A percentile compares a stretch with the other conserved stretches of the same genome.
Conservation (phyloP, 2,888 invertebrate genomes). For the Malthinus flaveolus region DNA sequence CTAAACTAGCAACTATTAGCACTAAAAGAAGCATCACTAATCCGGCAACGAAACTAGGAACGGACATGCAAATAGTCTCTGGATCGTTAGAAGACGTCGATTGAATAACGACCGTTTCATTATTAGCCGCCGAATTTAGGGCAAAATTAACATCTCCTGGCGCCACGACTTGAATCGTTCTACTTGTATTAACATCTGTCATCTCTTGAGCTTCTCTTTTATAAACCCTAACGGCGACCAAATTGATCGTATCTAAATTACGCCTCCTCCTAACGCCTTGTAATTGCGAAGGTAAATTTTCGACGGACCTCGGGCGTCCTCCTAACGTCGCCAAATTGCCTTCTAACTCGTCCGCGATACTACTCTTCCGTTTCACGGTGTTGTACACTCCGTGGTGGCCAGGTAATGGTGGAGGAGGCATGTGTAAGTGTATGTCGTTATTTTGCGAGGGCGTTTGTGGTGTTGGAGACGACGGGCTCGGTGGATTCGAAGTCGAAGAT, state of each 20-base stretch:
- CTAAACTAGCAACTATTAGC: conserved; percentile 85
- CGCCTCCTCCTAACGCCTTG: conserved; percentile 73
- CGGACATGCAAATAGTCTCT: conserved; percentile 91
- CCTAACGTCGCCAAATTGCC: conserved; percentile 80
- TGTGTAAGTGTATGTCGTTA: conserved; percentile 67
- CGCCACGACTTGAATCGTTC: conserved; percentile 90
- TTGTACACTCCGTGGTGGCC: conserved; percentile 78
- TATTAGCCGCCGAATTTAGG: conserved; percentile 73
- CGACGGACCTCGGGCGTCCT: conserved; percentile 86
- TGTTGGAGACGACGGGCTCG: conserved; percentile 60
- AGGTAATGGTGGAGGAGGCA: conserved; percentile 85
- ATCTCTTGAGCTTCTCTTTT: conserved; percentile 87
- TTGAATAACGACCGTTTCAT: conserved; percentile 88
- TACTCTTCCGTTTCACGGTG: conserved; percentile 81
- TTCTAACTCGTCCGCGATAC: conserved; percentile 68
- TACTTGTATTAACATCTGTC: conserved; percentile 89
- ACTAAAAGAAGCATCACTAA: conserved; percentile 85
- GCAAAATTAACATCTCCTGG: conserved; percentile 92
- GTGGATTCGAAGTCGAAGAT: conserved; percentile 68
- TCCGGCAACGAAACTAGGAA: conserved; percentile 91
- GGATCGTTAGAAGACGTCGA: conserved; percentile 77
- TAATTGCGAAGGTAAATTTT: conserved; percentile 78
- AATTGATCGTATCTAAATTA: conserved; percentile 62
- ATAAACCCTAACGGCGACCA: conserved; percentile 73
- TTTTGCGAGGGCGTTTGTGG: conserved; percentile 62